Conservation (phyloP, 1,140 invertebrate species). For the Zaprionus africanus region DNA sequence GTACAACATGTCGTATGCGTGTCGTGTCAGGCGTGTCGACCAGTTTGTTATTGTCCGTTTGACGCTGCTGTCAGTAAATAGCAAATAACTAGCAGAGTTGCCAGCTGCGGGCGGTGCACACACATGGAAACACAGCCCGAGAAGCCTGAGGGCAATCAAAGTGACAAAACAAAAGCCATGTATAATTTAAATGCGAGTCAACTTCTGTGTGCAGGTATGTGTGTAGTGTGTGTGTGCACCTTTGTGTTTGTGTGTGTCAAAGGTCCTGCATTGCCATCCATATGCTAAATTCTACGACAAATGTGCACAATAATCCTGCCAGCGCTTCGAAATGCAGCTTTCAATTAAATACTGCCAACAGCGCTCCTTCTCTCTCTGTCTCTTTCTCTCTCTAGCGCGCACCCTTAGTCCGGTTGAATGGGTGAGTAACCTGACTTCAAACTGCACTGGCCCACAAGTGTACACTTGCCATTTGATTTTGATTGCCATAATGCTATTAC, state of each 20-base stretch:
- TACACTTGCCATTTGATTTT: slow-evolving; percentile 38
- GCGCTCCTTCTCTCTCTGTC: neutral
- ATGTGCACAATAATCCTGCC: slow-evolving; percentile 31
- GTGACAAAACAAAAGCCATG: slow-evolving; percentile 42
- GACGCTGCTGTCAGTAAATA: slow-evolving; percentile 56
- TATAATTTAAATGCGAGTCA: slow-evolving; percentile 39
- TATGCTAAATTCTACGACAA: slow-evolving; percentile 7
- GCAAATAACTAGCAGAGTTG: slow-evolving; percentile 41
- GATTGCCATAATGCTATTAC: slow-evolving; percentile 41
- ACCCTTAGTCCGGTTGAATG: neutral
- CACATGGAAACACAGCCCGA: neutral
- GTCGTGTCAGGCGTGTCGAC: neutral
- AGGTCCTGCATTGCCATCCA: neutral
- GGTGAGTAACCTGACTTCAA: neutral
- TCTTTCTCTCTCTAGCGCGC: neutral
- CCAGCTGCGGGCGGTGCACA: slow-evolving; percentile 15
- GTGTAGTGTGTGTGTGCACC: slow-evolving; percentile 12
- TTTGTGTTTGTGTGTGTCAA: slow-evolving; percentile 16
- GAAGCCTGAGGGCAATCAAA: slow-evolving; percentile 21
- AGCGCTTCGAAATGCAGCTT: slow-evolving; percentile 40
- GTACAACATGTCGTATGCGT: slow-evolving; percentile 52
- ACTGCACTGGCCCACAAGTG: slow-evolving; percentile 8
- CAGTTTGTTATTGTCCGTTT: slow-evolving; percentile 34
- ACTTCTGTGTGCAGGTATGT: slow-evolving; percentile 5
- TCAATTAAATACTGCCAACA: slow-evolving; percentile 30